Conservation (phyloP, 2,888 invertebrate genomes). For the Cancer borealis region DNA sequence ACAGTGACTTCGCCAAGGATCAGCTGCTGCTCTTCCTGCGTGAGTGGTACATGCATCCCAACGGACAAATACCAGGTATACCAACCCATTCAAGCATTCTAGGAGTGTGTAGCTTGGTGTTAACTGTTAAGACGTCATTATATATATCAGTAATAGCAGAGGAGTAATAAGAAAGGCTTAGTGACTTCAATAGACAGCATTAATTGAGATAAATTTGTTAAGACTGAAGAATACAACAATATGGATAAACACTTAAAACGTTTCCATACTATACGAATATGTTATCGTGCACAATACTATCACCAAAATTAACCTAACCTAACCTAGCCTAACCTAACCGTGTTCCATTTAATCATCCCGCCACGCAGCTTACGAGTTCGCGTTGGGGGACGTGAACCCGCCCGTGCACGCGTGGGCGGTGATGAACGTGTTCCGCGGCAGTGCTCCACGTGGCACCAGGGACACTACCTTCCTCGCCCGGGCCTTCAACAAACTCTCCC, state of each 20-base stretch:
- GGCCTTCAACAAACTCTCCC: constrained; percentile 80
- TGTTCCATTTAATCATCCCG: neutral
- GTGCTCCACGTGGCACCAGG: constrained; percentile 76
- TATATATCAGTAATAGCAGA: too few relatives aligned
- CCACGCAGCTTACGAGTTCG: constrained; percentile 80
- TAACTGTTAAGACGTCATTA: too few relatives aligned
- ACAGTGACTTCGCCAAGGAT: constrained; percentile 80
- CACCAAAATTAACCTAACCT: too few relatives aligned
- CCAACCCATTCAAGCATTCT: neutral
- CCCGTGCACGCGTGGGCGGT: constrained; percentile 80
- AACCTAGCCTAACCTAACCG: neutral
- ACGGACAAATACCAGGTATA: constrained; percentile 80
- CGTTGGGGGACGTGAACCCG: constrained; percentile 80
- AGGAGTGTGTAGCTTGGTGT: neutral
- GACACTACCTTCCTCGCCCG: constrained; percentile 79
- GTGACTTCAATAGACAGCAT: too few relatives aligned
- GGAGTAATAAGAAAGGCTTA: too few relatives aligned
- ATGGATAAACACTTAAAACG: too few relatives aligned
- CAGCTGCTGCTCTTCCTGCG: constrained; percentile 80
- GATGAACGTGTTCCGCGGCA: constrained; percentile 73
- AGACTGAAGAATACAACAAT: too few relatives aligned
- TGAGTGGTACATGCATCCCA: constrained; percentile 81
- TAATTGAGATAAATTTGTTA: too few relatives aligned
- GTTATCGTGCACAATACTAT: neutral
- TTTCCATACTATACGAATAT: neutral